Conservation (phyloP, 2,797 vertebrate genomes). For the Sciurus vulgaris region DNA sequence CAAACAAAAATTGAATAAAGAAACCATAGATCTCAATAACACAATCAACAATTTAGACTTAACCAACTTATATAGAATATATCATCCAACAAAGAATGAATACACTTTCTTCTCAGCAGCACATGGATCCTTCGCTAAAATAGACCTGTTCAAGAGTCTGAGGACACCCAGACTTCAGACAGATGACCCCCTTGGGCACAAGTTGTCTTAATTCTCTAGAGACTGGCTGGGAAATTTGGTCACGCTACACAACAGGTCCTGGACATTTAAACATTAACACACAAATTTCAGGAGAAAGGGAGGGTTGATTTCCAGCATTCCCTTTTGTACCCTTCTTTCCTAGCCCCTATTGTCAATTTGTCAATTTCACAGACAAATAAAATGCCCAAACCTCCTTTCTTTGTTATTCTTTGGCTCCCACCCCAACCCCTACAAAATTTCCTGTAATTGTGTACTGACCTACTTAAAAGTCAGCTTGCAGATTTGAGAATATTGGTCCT, state of each 20-base stretch:
- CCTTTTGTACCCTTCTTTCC: neutral
- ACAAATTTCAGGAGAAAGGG: slow-evolving; percentile 1
- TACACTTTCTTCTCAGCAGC: too few relatives aligned
- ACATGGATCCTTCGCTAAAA: too few relatives aligned
- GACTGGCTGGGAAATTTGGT: slow-evolving; percentile 58
- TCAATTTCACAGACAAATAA: too few relatives aligned
- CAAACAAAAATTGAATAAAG: too few relatives aligned
- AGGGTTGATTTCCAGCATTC: neutral
- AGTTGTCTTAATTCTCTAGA: slow-evolving; percentile 65
- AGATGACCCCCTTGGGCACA: slow-evolving; percentile 38
- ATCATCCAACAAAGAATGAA: too few relatives aligned
- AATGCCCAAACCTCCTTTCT: slow-evolving; percentile 2
- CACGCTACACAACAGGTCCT: slow-evolving; percentile 59
- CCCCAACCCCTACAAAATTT: slow-evolving; percentile 27
- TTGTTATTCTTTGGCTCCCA: slow-evolving; percentile 57
- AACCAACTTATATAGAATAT: too few relatives aligned
- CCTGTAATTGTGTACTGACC: slow-evolving; percentile 68
- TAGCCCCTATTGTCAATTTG: neutral
- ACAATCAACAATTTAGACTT: too few relatives aligned
- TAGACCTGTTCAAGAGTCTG: slow-evolving; percentile 59
- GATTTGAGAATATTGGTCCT: slow-evolving; percentile 65
- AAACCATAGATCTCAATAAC: too few relatives aligned
- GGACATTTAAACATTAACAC: slow-evolving; percentile 60
- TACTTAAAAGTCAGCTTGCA: slow-evolving; percentile 76
- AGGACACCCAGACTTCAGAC: slow-evolving; percentile 81